These are phyloP conservation scores for Crotalus viridis DNA, from an alignment of 2,113 vertebrate genomes.

Conservation along the genomic window DNA sequence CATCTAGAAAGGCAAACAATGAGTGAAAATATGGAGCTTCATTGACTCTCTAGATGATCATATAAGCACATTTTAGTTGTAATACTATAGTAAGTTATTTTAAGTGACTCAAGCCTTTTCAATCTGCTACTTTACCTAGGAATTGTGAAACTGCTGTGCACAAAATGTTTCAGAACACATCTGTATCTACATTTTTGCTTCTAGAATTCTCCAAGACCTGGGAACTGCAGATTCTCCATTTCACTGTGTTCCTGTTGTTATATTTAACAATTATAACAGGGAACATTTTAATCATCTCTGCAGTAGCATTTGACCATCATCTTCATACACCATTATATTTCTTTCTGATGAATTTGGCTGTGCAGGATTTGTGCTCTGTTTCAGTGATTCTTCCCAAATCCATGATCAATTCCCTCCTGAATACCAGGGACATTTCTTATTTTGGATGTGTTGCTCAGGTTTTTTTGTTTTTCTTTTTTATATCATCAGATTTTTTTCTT, in stretches of 20 bases:
- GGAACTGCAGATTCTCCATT: slow-evolving; percentile 3
- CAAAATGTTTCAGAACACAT: not conserved
- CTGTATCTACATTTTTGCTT: not conserved
- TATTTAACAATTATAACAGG: not conserved
- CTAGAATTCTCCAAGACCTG: not conserved
- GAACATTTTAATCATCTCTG: slow-evolving; percentile 9
- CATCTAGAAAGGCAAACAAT: not conserved
- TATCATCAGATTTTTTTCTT: not conserved
- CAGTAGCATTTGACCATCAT: not conserved
- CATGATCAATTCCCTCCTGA: not conserved
- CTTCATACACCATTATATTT: slow-evolving; percentile 13
- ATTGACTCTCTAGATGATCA: not conserved
- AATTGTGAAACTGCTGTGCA: not conserved
- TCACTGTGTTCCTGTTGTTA: not conserved
- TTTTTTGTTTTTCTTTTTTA: slow-evolving; percentile 1
- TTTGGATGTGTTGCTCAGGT: slow-evolving; percentile 7
- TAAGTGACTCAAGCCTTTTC: not conserved
- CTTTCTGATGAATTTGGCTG: slow-evolving; percentile 7
- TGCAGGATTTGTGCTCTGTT: not conserved
- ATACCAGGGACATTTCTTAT: not conserved
- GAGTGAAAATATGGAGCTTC: not conserved
- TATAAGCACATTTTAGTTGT: not conserved
- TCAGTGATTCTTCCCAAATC: slow-evolving; percentile 8
- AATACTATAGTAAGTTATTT: not conserved
- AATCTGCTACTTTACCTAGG: not conserved